Percentiles rank a stretch among this genome's conserved stretches.
Conservation (phyloP, 2,797 vertebrate genomes). For the Enteromius mattozi region DNA sequence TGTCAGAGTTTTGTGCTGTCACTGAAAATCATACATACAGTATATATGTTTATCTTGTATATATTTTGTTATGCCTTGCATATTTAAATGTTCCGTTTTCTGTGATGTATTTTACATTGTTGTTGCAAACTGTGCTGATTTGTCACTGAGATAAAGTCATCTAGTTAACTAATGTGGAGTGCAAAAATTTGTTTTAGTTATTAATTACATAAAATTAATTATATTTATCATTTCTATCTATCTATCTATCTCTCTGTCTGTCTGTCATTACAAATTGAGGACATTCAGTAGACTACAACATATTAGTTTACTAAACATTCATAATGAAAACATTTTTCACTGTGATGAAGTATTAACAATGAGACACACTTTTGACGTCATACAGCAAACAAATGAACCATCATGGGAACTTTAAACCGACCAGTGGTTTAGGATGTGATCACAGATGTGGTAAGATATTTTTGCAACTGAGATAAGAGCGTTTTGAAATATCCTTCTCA, state of each 20-base stretch:
- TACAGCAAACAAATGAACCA: background rate
- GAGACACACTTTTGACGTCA: background rate
- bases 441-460: background rate
- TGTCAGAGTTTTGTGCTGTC: background rate
- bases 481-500: background rate
- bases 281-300: background rate
- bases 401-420: background rate
- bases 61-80: background rate
- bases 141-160: background rate
- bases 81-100: background rate
- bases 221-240: background rate
- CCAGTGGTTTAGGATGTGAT: background rate
- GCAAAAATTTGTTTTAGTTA: background rate
- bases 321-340: background rate
- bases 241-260: background rate
- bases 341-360: background rate
- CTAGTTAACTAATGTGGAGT: background rate
- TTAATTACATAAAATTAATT: background rate
- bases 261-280: background rate
- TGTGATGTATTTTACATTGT: background rate
- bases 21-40: background rate
- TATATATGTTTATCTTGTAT: constrained; percentile 4
- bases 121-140: background rate
- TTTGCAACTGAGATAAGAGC: background rate
- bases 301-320: background rate